phyloP scores from a whole-genome alignment of 92 coral and sea anemone species.

The Porites evermanni region DNA sequence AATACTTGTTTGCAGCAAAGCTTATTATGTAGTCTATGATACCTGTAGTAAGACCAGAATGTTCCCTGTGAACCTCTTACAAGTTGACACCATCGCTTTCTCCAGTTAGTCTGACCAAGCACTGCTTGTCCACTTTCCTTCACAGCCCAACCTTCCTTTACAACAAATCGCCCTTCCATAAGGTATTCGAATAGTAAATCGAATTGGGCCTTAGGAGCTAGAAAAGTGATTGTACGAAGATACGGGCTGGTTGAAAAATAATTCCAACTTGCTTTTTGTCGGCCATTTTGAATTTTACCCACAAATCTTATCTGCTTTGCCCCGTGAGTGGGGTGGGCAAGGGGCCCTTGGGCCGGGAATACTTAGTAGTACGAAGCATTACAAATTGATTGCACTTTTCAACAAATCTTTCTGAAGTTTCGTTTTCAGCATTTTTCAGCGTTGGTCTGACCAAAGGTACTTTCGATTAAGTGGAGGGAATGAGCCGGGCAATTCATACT shows the following conservation, averaged over 20 bases:
- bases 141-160: constrained; percentile 97
- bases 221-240: no score
- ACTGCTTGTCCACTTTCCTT: constrained; percentile 96
- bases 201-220: not conserved
- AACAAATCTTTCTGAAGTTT: not conserved
- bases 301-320: constrained; percentile 12
- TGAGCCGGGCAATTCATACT: no score
- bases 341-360: not conserved
- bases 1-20: not conserved
- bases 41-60: constrained; percentile 94
- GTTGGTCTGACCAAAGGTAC: no score
- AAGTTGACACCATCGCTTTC: constrained; percentile 84
- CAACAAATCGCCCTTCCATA: constrained; percentile 53
- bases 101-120: constrained; percentile 91
- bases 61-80: constrained; percentile 64
- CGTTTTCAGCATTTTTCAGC: not conserved
- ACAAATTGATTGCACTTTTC: no score
- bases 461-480: no score
- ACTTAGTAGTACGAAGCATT: no score
- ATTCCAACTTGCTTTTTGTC: not conserved
- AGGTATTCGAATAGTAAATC: not conserved
- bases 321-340: not conserved
- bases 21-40: not conserved
- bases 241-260: not conserved
- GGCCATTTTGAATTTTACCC: constrained; percentile 46